Conservation (phyloP, 2,888 invertebrate species). For the Harpalus rubripes region DNA sequence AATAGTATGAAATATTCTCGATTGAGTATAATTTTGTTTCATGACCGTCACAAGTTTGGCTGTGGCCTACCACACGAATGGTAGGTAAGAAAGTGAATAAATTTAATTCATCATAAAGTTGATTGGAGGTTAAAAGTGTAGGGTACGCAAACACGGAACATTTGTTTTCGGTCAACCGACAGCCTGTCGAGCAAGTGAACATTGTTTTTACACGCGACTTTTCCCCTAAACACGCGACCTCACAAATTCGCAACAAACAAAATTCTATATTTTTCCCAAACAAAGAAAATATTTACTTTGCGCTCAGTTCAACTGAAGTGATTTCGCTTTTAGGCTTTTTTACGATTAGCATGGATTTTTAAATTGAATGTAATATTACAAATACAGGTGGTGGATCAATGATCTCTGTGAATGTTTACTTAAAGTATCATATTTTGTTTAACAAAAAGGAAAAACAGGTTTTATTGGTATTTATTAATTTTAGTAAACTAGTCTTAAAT, state of each 20-base stretch:
- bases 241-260: conserved; percentile 33
- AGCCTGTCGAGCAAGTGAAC: conserved; percentile 38
- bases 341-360: too few species aligned
- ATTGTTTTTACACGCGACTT: conserved; percentile 52
- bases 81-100: conserved; percentile 27
- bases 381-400: too few species aligned
- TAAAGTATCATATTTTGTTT: too few species aligned
- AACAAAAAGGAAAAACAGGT: too few species aligned
- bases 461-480: too few species aligned
- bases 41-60: conserved; percentile 7
- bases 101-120: conserved; percentile 47
- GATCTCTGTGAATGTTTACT: too few species aligned
- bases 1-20: neutral
- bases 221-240: conserved; percentile 13
- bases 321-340: too few species aligned
- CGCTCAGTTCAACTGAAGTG: too few species aligned
- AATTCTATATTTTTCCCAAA: conserved; percentile 23
- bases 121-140: conserved; percentile 28
- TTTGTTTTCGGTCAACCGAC: conserved; percentile 49
- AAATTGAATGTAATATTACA: too few species aligned
- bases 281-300: too few species aligned
- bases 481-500: too few species aligned
- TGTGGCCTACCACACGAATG: neutral
- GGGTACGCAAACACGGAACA: conserved; percentile 48
- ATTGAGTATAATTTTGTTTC: conserved; percentile 4